Conservation (phyloP, 1,140 invertebrate species). For the Vanessa tameamea region DNA sequence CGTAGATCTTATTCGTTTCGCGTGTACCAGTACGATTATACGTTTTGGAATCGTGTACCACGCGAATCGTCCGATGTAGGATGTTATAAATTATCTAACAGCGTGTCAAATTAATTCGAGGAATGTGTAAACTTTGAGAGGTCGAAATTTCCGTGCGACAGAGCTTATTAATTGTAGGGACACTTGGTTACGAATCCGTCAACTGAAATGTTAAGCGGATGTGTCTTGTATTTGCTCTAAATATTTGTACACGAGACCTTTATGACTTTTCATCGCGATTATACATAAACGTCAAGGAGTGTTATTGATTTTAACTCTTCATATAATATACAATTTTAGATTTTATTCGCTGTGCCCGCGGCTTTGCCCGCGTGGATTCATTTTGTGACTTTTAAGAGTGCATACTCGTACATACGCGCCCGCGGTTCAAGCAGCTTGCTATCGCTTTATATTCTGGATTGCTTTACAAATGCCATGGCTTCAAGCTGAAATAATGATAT, state of each 20-base stretch:
- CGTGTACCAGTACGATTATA: conserved; percentile 39
- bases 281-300: conserved; percentile 9
- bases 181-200: conserved; percentile 69
- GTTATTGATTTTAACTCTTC: not conserved
- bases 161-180: conserved; percentile 72
- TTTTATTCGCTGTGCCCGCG: not conserved
- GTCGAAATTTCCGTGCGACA: conserved; percentile 59
- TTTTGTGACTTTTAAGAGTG: no score
- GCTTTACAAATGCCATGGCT: no score
- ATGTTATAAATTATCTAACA: conserved; percentile 80
- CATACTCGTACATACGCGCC: no score
- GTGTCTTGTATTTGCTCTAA: conserved; percentile 51
- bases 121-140: conserved; percentile 65
- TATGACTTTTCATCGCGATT: conserved; percentile 26
- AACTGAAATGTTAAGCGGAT: conserved; percentile 57
- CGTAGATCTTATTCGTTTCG: conserved; percentile 36
- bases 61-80: conserved; percentile 65
- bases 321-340: not conserved
- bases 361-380: no score
- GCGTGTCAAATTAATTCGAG: conserved; percentile 80
- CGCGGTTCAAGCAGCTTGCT: no score
- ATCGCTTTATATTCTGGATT: no score
- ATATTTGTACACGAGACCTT: conserved; percentile 36
- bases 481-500: no score
- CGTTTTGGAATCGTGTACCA: conserved; percentile 47